Percentiles rank a stretch among this genome's conserved stretches.
Evolutionary conservation across 1,140 invertebrate genomes (phyloP).

Genomic region (Orchestia grillus): DNA sequence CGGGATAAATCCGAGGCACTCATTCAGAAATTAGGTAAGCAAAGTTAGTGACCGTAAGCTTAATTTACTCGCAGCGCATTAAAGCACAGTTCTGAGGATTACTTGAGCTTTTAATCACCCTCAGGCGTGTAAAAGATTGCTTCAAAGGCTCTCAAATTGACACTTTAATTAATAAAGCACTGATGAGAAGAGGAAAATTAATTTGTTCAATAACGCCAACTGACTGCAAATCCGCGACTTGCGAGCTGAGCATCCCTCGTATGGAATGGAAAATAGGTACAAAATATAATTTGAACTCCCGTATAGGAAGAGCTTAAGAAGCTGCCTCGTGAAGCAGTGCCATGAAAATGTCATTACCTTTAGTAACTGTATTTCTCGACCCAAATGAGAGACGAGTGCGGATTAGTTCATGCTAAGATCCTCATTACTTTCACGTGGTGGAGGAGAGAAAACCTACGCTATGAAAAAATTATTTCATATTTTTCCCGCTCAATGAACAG

Average conservation of each 20-base stretch:
- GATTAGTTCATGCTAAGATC: neutral
- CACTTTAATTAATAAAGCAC: constrained; percentile 50
- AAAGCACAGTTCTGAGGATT: constrained; percentile 24
- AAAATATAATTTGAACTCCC: neutral
- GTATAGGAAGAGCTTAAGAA: neutral
- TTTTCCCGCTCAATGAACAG: neutral
- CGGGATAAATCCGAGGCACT: neutral
- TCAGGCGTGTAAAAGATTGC: neutral
- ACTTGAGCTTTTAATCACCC: constrained; percentile 39
- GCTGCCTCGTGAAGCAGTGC: neutral
- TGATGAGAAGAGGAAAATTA: constrained; percentile 20
- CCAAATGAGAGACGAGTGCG: neutral
- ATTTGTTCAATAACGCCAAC: neutral
- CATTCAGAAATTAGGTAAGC: constrained; percentile 7
- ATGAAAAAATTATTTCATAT: neutral
- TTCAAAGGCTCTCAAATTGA: constrained; percentile 52
- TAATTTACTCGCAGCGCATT: constrained; percentile 34
- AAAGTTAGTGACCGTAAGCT: constrained; percentile 18
- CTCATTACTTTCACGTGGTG: neutral
- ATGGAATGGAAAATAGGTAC: neutral
- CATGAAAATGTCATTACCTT: neutral
- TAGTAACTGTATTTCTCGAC: neutral
- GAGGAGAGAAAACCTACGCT: neutral
- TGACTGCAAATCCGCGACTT: neutral
- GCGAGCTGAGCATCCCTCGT: neutral